Conservation (phyloP, 2,888 invertebrate genomes). For the Apodemia zela region DNA sequence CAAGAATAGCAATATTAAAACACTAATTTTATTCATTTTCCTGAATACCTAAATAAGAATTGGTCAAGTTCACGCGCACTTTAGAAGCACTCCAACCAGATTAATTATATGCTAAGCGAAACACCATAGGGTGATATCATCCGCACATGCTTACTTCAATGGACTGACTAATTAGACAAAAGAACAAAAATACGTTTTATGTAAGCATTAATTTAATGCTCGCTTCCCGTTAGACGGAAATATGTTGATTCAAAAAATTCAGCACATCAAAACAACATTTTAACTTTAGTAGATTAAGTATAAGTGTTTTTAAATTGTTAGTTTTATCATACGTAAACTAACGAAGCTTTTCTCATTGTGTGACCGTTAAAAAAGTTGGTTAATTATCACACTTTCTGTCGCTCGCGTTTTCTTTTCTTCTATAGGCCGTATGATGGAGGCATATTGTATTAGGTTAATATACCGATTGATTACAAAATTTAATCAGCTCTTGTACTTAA, state of each 20-base stretch:
- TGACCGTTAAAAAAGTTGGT: too few species aligned
- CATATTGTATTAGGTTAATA: too few species aligned
- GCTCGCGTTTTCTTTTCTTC: too few species aligned
- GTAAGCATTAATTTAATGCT: slow-evolving; percentile 2
- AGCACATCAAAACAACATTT: slow-evolving; percentile 13
- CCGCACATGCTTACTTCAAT: slow-evolving; percentile 42
- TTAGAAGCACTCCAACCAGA: slow-evolving; percentile 25
- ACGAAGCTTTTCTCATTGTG: too few species aligned
- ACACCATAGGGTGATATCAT: slow-evolving; percentile 57
- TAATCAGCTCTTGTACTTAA: too few species aligned
- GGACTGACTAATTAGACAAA: slow-evolving; percentile 55
- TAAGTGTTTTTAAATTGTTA: not conserved
- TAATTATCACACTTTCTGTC: too few species aligned
- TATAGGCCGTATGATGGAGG: too few species aligned
- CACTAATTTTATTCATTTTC: slow-evolving; percentile 35
- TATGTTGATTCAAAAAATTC: slow-evolving; percentile 25
- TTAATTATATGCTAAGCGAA: slow-evolving; percentile 45
- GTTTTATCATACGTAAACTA: not conserved
- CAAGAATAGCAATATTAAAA: slow-evolving; percentile 27
- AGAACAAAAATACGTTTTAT: slow-evolving; percentile 40
- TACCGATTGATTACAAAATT: too few species aligned
- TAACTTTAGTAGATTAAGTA: not conserved
- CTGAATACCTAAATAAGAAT: not conserved
- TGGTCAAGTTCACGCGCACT: too few species aligned
- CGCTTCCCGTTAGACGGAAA: not conserved